These are phyloP conservation scores for Lordiphosa fenestrarum DNA, from an alignment of 2,888 invertebrate species.

Conservation along the genomic window DNA sequence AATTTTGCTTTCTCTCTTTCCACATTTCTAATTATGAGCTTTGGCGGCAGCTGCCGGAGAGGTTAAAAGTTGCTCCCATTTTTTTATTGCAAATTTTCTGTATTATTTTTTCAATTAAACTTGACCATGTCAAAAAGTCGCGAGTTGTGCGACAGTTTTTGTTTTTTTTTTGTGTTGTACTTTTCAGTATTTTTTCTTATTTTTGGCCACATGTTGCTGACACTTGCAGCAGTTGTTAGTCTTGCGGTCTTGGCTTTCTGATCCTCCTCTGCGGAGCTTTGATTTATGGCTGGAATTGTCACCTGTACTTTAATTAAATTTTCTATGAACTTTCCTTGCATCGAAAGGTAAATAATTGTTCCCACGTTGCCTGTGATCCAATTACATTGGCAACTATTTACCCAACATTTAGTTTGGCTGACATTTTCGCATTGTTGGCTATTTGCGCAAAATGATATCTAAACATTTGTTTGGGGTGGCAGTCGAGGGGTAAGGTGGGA, in stretches of 20 bases:
- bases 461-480: conserved; percentile 44
- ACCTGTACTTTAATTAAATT: conserved; percentile 70
- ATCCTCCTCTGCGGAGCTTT: conserved; percentile 28
- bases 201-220: conserved; percentile 73
- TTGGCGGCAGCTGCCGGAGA: conserved; percentile 59
- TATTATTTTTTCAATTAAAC: conserved; percentile 67
- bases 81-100: conserved; percentile 44
- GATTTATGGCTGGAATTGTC: conserved; percentile 61
- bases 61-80: conserved; percentile 50
- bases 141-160: conserved; percentile 36
- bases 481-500: conserved; percentile 13
- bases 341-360: conserved; percentile 54
- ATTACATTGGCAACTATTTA: conserved; percentile 60
- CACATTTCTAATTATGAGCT: conserved; percentile 59
- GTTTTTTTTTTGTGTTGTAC: conserved; percentile 33
- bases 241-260: neutral
- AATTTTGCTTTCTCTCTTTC: conserved; percentile 42
- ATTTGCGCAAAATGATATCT: conserved; percentile 53
- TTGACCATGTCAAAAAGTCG: conserved; percentile 67
- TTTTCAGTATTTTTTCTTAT: conserved; percentile 43
- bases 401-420: conserved; percentile 42
- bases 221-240: conserved; percentile 61
- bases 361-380: conserved; percentile 36
- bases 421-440: conserved; percentile 28
- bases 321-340: conserved; percentile 44